Evolutionary conservation across 2,113 vertebrate species (phyloP), one percentile per base, ranked within the genome.

Genomic region (Pomatostomus ruficeps): DNA sequence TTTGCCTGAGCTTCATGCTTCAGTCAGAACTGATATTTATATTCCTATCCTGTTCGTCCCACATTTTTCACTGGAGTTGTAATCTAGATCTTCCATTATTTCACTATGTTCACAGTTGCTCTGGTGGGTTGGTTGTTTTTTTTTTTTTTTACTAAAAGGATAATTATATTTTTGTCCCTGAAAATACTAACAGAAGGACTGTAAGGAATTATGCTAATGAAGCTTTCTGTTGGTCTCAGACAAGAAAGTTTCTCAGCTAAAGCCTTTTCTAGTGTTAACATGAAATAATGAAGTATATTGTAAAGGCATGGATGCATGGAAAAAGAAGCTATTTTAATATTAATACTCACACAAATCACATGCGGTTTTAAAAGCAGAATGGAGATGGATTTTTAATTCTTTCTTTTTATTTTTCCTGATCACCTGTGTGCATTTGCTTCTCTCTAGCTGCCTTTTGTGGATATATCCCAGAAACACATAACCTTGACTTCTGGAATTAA

Each of bases 1-100:
- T 96, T 94, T 92, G 88, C 88, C 17, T 77, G 85, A 85, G 72
- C 92, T 95, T 87, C 76, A 58, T 68, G 71, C 58, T 95, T 95
- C 95, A 93, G 49, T 83, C 74, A 89, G 91, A 93, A 87, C 14
- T 71, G 67, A 28, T 91, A 85, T 95, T 92, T 76, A 65, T 79
- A 88, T 88, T 93, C 70, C 74, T 65, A 89, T 48, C 71, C 84
- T 75, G 26, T 79, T 93, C 76, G 1, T 79, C 88, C 85, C 74
- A 94, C 66, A 87, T 92, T 94, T 94, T 91, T 70, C 84, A 91
- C 70, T 92, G 54, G 62, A 85, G 77, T 89, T 89, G 89, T 95
- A 95, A 91, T 82, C 81, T 58, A 91, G 65, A 65, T 78, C 49
- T 89, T 87, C 51, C 61, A 68, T 45, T 79, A 84, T 87, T 92